phyloP scores from a whole-genome alignment of 2,113 vertebrate genomes.

The Eulacestoma nigropectus region DNA sequence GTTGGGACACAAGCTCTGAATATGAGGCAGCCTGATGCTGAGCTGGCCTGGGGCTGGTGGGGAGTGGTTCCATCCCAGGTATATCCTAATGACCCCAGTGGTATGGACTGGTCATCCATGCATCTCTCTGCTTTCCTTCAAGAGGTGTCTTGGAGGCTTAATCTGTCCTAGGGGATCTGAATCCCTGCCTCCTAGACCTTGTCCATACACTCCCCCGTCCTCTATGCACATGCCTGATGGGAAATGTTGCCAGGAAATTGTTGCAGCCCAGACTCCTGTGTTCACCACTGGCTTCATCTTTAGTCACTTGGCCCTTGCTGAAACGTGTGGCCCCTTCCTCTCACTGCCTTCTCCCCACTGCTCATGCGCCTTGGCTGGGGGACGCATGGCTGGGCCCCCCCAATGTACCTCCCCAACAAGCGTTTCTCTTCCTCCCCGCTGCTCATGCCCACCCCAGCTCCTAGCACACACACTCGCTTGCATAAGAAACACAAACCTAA shows the following conservation, averaged over 20 bases:
- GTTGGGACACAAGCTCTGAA: neutral
- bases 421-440: neutral
- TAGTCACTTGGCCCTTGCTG: neutral
- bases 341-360: neutral
- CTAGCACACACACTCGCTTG: neutral
- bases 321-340: accelerated
- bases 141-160: neutral
- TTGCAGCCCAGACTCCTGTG: neutral
- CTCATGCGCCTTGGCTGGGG: accelerated
- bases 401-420: accelerated
- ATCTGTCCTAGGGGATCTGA: neutral
- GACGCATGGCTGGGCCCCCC: neutral
- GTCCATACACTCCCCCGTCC: too few species aligned
- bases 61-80: neutral
- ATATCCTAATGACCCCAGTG: accelerated
- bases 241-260: neutral
- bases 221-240: accelerated
- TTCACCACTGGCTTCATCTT: neutral
- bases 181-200: neutral
- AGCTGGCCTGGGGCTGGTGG: neutral
- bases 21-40: neutral
- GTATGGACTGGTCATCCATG: neutral
- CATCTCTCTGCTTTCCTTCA: neutral
- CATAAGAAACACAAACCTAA: constrained; percentile 45
- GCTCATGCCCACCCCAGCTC: neutral